Base-by-base conservation (phyloP, 2,113 vertebrate species). In the Amia ocellicauda region DNA sequence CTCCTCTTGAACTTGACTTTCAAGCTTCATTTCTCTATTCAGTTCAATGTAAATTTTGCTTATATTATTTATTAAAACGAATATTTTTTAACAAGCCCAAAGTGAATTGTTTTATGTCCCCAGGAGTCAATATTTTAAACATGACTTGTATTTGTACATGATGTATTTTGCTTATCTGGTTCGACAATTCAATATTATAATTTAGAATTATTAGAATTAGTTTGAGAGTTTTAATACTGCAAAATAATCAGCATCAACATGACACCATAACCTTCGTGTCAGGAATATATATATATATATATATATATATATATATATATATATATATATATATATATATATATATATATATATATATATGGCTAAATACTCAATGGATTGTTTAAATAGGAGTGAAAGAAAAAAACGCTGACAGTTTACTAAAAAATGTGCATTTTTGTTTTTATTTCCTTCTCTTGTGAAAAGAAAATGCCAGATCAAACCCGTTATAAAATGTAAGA, bases 11-110 rank as follows among this genome's bases (percentile, higher is more conserved):
- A 72, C 57, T 67, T 80, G 78, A 31, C 70, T 80, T 77, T 62
- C 63, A 76, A 74, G 73, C 80, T 72, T 69, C 74, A 79, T 50
- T 65, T 55, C 58, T 55, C 74, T 83, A 72, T 79, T 83, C 86
- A 69, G 74, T 92, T 84, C 88, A 88, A 67, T 93, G 90, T 93
- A 89, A 83, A 89, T 90, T 90, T 89, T 74, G 85, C 85, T 85
- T 86, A 85, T 87, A 86, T 93, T 97, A 97, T 97, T 97, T 97
- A 96, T 97, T 95, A 92, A 95, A 90, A 93, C 85, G 83, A 74
- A 74, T 86, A 79, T 85, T 92, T 89, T 93, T 92, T 88, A 85
- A 91, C 64, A 54, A 77, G 73, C 69, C 69, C 77, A 67, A 80
- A 83, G 70, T 65, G 70, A 81, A 80, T 71, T 56, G 23, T 69